Base-by-base conservation (phyloP, 1,140 invertebrate genomes). In the Chrysoperla carnea region DNA sequence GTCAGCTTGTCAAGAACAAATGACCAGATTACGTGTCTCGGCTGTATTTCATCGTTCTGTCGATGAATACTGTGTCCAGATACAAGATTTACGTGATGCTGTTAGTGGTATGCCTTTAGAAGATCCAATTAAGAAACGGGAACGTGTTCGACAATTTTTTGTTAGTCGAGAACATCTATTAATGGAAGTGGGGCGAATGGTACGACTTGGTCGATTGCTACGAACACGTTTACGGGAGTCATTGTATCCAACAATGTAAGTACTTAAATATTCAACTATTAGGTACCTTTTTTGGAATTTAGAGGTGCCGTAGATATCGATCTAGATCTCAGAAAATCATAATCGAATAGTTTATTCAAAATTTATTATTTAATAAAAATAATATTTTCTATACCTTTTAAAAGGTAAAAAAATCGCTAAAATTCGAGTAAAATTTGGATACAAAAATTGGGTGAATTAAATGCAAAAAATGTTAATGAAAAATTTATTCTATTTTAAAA, bases 21-120 rank as follows among this genome's bases (percentile, higher is more conserved):
- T 84, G 57, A 84, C 80, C 0, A 67, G 83, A 8, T 61, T 85
- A 6, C 68, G 78, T 46, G 81, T 84, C 6, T 80, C 78, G 1
- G 77, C 78, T 9, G 76, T 84, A 33, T 85, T 85, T 51, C 73
- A 84, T 57, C 67, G 78, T 45, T 80, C 73, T 40, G 74, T 84
- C 36, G 75, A 83, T 52, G 76, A 83, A 56, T 72, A 78, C 38
- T 76, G 72, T 44, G 62, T 58, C 17, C 69, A 73, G 49, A 46
- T 79, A 35, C 55, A 61, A 11, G 69, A 75, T 42, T 51, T 79
- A 28, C 65, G 68, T 11, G 62, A 69, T 29, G 61, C 63, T 2
- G 63, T 75, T n/a, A 63, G 58, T 37, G 61, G 52, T 1, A 56
- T 60, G 17, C 56, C 58, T 1, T 36, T 61, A 41, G 47, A 55